Conservation (phyloP, 2,113 vertebrate species). For the Leucopsar rothschildi region DNA sequence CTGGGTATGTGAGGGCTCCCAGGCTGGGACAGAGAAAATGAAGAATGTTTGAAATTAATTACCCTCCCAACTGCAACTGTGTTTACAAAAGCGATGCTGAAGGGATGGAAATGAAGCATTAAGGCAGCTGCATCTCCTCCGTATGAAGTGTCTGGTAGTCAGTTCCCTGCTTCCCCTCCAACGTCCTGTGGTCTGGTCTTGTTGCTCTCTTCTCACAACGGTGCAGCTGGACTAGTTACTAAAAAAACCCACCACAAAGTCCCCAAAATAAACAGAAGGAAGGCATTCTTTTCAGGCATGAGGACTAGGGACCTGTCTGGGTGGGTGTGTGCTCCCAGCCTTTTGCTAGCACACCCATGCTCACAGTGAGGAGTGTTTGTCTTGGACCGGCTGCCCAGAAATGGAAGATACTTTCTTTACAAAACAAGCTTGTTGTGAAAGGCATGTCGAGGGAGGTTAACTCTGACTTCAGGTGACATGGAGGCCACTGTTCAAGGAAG, state of each 20-base stretch:
- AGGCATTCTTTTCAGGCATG: background rate
- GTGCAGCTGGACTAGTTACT: background rate
- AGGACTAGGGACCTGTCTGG: background rate
- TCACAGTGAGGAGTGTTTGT: background rate
- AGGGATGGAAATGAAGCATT: background rate
- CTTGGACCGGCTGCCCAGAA: background rate
- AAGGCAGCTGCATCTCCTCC: background rate
- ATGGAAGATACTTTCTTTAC: background rate
- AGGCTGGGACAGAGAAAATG: background rate
- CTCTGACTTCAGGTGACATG: background rate
- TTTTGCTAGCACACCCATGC: background rate
- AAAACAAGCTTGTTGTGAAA: background rate
- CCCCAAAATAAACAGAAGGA: background rate
- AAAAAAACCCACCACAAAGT: background rate
- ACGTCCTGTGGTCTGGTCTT: accelerated
- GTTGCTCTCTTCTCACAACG: accelerated
- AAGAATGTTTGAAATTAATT: background rate
- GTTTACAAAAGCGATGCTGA: background rate
- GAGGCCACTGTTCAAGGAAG: background rate
- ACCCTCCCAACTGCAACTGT: background rate
- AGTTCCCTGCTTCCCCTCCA: background rate
- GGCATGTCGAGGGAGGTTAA: background rate
- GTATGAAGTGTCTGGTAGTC: background rate
- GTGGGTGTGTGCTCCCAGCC: background rate
- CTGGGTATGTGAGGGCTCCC: background rate